Percentiles rank a stretch among this genome's conserved stretches.
Evolutionary conservation across 2,888 invertebrate genomes (phyloP).

Genomic region (Heliothis peltigera): DNA sequence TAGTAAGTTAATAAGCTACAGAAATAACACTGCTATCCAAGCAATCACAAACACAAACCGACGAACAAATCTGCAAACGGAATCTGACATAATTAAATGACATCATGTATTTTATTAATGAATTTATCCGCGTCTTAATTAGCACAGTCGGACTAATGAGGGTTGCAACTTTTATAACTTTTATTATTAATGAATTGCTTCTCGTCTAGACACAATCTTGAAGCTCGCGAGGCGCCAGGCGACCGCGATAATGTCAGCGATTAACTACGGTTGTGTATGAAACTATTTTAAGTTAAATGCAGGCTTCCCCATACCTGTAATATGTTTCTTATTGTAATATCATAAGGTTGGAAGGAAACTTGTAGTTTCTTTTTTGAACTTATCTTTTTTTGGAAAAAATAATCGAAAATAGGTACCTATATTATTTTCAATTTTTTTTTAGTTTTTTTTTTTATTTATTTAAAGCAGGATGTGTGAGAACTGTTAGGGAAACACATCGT

Average conservation of each 20-base stretch:
- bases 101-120: neutral
- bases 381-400: no score
- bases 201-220: conserved; percentile 67
- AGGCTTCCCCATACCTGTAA: conserved; percentile 6
- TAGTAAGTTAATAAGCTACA: no score
- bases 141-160: neutral
- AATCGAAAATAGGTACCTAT: no score
- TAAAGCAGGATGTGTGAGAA: no score
- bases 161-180: conserved; percentile 18
- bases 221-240: conserved; percentile 67
- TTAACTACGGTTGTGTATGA: conserved; percentile 61
- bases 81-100: neutral
- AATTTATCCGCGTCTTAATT: neutral
- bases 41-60: no score
- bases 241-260: conserved; percentile 61
- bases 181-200: conserved; percentile 70
- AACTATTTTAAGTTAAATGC: conserved; percentile 70
- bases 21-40: no score
- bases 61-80: no score
- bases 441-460: no score
- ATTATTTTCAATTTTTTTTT: no score
- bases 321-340: conserved; percentile 8
- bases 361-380: neutral
- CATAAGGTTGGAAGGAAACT: no score
- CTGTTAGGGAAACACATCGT: no score